Evolutionary conservation across 1,140 invertebrate species (phyloP), one percentile per base, ranked within the genome.

Genomic region (Halesus radiatus): DNA sequence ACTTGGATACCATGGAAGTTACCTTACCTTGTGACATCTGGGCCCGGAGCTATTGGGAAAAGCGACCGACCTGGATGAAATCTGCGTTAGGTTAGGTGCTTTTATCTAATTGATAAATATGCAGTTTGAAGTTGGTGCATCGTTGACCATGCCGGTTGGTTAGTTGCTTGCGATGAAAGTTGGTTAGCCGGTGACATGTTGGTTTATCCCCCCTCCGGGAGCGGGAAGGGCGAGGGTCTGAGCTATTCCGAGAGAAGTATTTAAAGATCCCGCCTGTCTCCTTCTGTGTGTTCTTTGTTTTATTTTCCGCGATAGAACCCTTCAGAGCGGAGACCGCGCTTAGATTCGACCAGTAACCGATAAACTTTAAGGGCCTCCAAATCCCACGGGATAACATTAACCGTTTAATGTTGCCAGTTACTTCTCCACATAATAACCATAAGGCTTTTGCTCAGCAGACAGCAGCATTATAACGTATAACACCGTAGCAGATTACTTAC

Each of bases 181-280:
- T n/a, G n/a, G 32, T 7, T 7, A 6, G 60, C 20, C 26, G 37
- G 18, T 72, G 68, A 72, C 68, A 72, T 72, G 16, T 72, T 45
- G 68, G 68, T 72, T 72, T 72, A 52, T 72, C 68, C 68, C 66
- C 29, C 62, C 45, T 53, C 15, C n/a, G 29, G 23, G 16, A 26
- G 66, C 29, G 73, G 32, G 10, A 56, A 52, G 75, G 62, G 23
- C 54, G 64, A 62, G 56, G 52, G 73, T 20, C 20, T 53, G 66
- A 66, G 62, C 80, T 81, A 81, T 81, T 81, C 75, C 53, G 20
- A 75, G 74, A 23, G 80, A 37, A 62, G 73, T 81, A 66, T 81
- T 66, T 81, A 81, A 66, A 66, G 76, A 68, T 56, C 50, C 22
- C 76, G 80, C 80, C 60, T 23, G 62, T 18, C 74, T 74, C 53